Conservation (phyloP, 2,888 invertebrate genomes). For the Callimorpha dominula region DNA sequence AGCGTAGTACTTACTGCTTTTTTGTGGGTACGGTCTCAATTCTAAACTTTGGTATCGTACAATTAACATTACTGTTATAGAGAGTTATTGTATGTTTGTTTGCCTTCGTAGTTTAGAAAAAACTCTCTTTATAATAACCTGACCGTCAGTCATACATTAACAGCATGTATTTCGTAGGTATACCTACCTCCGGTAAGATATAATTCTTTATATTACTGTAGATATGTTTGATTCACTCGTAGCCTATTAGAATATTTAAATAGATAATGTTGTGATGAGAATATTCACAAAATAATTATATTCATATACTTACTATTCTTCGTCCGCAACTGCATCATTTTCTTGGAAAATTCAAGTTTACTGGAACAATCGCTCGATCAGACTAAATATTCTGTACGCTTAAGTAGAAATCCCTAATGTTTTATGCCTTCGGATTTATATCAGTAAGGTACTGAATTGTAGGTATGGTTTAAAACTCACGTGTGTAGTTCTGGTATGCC, state of each 20-base stretch:
- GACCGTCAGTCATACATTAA: not conserved
- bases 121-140: not conserved
- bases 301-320: slow-evolving; percentile 8
- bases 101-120: not conserved
- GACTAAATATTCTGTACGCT: not conserved
- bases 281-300: slow-evolving; percentile 8
- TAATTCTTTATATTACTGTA: not conserved
- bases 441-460: no score
- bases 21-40: not conserved
- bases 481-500: no score
- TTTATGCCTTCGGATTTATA: no score
- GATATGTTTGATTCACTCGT: not conserved
- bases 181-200: not conserved
- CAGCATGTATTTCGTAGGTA: not conserved
- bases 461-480: no score
- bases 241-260: slow-evolving; percentile 5
- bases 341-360: slow-evolving; percentile 4
- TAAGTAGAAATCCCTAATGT: no score
- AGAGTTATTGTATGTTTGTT: not conserved
- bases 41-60: not conserved
- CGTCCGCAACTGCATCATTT: slow-evolving; percentile 1
- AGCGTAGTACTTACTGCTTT: not conserved
- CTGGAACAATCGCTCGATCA: not conserved
- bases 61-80: not conserved
- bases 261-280: slow-evolving; percentile 5